Evolutionary conservation across 2,113 vertebrate species (phyloP).

Genomic region (Entelurus aequoreus): DNA sequence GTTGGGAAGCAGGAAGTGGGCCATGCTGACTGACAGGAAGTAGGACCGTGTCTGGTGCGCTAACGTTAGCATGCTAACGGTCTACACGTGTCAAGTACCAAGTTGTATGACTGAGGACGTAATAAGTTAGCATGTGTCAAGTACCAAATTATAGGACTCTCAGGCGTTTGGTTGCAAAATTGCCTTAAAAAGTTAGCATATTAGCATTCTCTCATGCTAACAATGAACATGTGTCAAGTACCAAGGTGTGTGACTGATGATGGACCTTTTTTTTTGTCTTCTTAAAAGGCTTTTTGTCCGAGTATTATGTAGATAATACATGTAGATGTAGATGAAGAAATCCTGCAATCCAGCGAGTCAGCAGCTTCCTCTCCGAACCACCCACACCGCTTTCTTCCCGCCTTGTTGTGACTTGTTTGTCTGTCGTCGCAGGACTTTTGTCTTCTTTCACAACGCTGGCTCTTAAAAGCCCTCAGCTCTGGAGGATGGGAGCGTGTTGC

Average conservation of each 20-base stretch:
- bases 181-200: too few species aligned
- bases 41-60: conserved; percentile 16
- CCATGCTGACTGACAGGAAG: conserved; percentile 55
- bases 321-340: conserved; percentile 53
- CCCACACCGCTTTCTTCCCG: conserved; percentile 60
- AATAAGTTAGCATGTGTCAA: background rate
- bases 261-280: conserved; percentile 9
- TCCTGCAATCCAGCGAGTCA: conserved; percentile 59
- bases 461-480: conserved; percentile 42
- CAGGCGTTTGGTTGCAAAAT: too few species aligned
- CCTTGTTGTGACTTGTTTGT: conserved; percentile 68
- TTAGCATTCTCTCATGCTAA: too few species aligned
- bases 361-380: conserved; percentile 59
- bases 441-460: conserved; percentile 56
- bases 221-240: too few species aligned
- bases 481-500: conserved; percentile 46
- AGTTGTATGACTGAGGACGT: too few species aligned
- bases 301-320: too few species aligned
- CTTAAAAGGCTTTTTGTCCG: conserved; percentile 25
- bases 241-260: too few species aligned
- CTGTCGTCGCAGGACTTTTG: conserved; percentile 54
- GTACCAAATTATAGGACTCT: conserved; percentile 23
- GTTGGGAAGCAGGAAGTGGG: conserved; percentile 59
- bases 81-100: too few species aligned
- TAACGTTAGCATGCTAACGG: too few species aligned